A percentile compares a stretch with the other conserved stretches of the same genome.
phyloP scores from a whole-genome alignment of 2,797 vertebrate species.

The Hylomyscus alleni region DNA sequence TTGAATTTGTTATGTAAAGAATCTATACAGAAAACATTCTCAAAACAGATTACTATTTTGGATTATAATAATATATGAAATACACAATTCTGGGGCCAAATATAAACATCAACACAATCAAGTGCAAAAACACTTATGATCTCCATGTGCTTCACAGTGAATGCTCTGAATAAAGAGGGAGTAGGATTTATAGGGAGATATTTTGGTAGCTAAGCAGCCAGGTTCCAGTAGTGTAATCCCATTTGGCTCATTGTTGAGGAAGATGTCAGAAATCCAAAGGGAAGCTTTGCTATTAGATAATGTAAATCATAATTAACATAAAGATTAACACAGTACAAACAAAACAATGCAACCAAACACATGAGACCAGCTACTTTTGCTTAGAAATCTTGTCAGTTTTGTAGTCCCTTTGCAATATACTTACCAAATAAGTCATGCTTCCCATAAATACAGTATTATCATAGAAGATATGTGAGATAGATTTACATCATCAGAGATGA shows the following conservation, averaged over 20 bases:
- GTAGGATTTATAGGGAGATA: background rate
- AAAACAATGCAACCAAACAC: background rate
- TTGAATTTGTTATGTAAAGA: conserved; percentile 12
- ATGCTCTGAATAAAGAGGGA: background rate
- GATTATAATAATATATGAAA: background rate
- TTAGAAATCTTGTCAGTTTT: background rate
- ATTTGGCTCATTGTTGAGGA: conserved; percentile 57
- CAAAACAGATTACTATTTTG: conserved; percentile 17
- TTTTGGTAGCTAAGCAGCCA: conserved; percentile 2
- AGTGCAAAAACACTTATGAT: background rate
- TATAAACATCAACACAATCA: conserved; percentile 6
- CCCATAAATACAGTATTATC: conserved; percentile 45
- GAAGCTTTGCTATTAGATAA: conserved; percentile 32
- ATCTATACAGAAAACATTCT: background rate
- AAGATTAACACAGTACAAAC: conserved; percentile 56
- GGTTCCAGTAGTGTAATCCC: conserved; percentile 37
- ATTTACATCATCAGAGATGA: conserved; percentile 54
- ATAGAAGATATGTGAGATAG: conserved; percentile 48
- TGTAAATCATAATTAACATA: conserved; percentile 69
- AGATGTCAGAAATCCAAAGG: background rate
- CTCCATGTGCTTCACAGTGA: background rate
- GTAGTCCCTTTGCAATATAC: background rate
- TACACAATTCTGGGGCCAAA: background rate
- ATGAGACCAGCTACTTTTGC: conserved; percentile 14
- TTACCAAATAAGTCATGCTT: conserved; percentile 56